Conservation (phyloP, 2,797 vertebrate species). For the Epinephelus coioides region DNA sequence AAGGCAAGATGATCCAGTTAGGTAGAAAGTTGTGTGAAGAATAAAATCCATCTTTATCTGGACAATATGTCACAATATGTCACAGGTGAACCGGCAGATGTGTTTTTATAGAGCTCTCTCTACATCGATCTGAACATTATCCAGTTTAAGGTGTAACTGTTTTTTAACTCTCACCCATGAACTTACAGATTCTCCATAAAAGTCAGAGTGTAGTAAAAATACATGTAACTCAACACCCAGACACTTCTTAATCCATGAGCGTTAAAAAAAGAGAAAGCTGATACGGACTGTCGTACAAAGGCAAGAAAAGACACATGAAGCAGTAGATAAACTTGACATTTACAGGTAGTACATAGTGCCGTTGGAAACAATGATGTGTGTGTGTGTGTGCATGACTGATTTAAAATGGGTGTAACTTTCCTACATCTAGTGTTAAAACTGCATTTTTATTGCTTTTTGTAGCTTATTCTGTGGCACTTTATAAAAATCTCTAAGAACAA, state of each 20-base stretch:
- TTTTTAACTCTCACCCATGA: neutral
- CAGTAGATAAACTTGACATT: neutral
- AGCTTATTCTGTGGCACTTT: conserved; percentile 26
- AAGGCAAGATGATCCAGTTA: conserved; percentile 30
- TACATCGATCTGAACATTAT: neutral
- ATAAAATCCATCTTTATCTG: conserved; percentile 13
- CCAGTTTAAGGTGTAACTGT: neutral
- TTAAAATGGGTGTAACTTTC: conserved; percentile 8
- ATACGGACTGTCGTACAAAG: conserved; percentile 1
- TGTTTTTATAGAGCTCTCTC: neutral
- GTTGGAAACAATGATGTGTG: neutral
- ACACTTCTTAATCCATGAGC: neutral
- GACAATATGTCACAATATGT: conserved; percentile 1
- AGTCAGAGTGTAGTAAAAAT: conserved; percentile 14
- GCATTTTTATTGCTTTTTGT: conserved; percentile 25
- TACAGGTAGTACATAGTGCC: neutral
- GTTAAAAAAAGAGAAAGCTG: neutral
- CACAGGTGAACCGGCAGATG: neutral
- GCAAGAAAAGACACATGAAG: neutral
- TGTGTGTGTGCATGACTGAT: neutral
- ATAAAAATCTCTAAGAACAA: conserved; percentile 7
- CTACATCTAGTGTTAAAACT: conserved; percentile 31
- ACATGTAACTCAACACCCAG: conserved; percentile 2
- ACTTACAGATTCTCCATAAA: neutral
- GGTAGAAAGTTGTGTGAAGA: conserved; percentile 18